Base-by-base conservation (phyloP, 2,113 vertebrate species). In the Gopherus flavomarginatus region DNA sequence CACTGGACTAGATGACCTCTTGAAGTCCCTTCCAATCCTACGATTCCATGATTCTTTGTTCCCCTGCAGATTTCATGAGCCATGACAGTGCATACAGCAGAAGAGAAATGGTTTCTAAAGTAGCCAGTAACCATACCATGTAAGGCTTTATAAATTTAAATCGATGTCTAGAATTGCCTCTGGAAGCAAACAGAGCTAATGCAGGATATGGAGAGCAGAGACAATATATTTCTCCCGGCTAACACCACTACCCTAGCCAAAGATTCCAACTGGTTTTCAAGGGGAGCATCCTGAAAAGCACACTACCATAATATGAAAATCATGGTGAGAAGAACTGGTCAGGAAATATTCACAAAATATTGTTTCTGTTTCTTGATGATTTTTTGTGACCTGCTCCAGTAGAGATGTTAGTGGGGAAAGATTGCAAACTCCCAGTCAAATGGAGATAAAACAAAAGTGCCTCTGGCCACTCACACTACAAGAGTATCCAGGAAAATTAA, bases 31-130 rank as follows among this genome's bases (percentile, higher is more conserved):
- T 59, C 53, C 53, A 8, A 54, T 54, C 19, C 53, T 54, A 54
- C 7, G 53, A 54, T 54, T 54, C 57, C 11, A 59, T 59, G 27
- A 59, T 59, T 59, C 57, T 59, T 13, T 95, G 96, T 96, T 95
- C 93, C 42, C 90, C 95, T 95, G 95, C 96, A 97, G 95, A 94
- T 93, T 96, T 81, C 95, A 90, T 93, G 87, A 86, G 77, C 86
- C 86, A 90, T 52, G 95, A 83, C 10, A 93, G 49, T 57, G 54
- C 81, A 69, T 93, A 95, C 24, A 49, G 54, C 69, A 94, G 42
- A 22, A 49, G 86, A 87, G 92, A 94, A 87, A 92, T 92, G 81
- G 57, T 91, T 90, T 93, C 89, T 93, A 90, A 95, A 89, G 53
- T 50, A 53, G 13, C 11, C 57, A 86, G 47, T 81, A 79, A 78